These are phyloP conservation scores for Tapirus terrestris DNA, from an alignment of 2,113 vertebrate species.

Conservation along the genomic window DNA sequence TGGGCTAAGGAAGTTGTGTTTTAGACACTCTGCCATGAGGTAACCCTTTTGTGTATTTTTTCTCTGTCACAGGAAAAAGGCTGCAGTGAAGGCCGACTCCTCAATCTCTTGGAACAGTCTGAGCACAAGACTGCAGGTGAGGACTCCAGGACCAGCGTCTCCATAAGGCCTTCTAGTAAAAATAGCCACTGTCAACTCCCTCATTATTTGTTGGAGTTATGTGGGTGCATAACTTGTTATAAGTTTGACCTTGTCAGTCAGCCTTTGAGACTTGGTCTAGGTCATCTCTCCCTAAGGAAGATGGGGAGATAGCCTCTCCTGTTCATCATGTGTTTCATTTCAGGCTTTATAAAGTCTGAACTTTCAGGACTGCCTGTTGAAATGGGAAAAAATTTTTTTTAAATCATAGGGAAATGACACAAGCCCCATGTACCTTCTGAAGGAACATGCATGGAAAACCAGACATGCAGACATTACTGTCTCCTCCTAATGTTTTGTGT, in stretches of 20 bases:
- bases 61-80: conserved; percentile 76
- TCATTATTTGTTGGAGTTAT: neutral
- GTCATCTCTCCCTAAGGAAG: neutral
- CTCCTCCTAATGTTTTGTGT: neutral
- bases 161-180: neutral
- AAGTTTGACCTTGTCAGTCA: neutral
- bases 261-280: neutral
- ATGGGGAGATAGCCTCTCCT: neutral
- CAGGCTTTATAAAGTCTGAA: conserved; percentile 35
- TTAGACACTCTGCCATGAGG: conserved; percentile 6
- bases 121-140: conserved; percentile 85
- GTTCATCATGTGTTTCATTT: conserved; percentile 44
- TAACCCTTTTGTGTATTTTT: conserved; percentile 49
- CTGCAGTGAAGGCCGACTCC: conserved; percentile 80
- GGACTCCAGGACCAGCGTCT: conserved; percentile 29
- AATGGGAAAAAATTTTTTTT: neutral
- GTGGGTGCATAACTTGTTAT: neutral
- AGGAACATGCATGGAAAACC: neutral
- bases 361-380: neutral
- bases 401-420: neutral
- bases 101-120: conserved; percentile 87
- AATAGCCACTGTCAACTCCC: neutral
- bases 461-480: neutral
- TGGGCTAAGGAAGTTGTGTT: conserved; percentile 20
- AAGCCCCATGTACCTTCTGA: neutral